Evolutionary conservation across 2,113 vertebrate species (phyloP).

Genomic region (Arothron firmamentum): DNA sequence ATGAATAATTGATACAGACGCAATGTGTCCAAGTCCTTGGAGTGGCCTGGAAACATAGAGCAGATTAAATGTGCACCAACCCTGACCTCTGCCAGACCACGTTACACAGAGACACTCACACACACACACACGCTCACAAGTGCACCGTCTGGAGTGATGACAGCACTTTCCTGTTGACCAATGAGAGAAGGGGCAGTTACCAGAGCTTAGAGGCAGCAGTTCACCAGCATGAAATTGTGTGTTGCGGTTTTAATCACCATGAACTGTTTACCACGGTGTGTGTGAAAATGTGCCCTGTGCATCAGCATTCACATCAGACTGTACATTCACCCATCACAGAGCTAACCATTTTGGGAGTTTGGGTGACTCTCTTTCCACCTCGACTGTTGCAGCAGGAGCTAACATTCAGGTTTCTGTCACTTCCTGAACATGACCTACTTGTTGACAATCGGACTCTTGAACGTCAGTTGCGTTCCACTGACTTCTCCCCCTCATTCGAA

Average conservation of each 20-base stretch:
- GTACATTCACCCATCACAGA: no score
- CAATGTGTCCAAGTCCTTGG: conserved; percentile 59
- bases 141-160: conserved; percentile 28
- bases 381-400: conserved; percentile 38
- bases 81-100: conserved; percentile 55
- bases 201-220: conserved; percentile 18
- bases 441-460: conserved; percentile 43
- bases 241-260: neutral
- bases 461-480: conserved; percentile 39
- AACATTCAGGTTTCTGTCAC: conserved; percentile 9
- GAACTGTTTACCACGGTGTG: neutral
- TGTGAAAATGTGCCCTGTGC: neutral
- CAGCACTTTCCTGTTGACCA: conserved; percentile 34
- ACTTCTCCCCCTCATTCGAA: conserved; percentile 43
- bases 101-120: conserved; percentile 43
- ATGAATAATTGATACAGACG: conserved; percentile 63
- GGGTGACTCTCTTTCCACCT: no score
- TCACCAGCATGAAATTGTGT: conserved; percentile 13
- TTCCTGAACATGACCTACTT: conserved; percentile 39
- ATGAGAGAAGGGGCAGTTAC: conserved; percentile 13
- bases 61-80: conserved; percentile 60
- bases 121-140: conserved; percentile 18
- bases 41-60: conserved; percentile 62
- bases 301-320: neutral
- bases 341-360: neutral